phyloP scores from a whole-genome alignment of 1,140 invertebrate species.

The Helicoverpa zea region DNA sequence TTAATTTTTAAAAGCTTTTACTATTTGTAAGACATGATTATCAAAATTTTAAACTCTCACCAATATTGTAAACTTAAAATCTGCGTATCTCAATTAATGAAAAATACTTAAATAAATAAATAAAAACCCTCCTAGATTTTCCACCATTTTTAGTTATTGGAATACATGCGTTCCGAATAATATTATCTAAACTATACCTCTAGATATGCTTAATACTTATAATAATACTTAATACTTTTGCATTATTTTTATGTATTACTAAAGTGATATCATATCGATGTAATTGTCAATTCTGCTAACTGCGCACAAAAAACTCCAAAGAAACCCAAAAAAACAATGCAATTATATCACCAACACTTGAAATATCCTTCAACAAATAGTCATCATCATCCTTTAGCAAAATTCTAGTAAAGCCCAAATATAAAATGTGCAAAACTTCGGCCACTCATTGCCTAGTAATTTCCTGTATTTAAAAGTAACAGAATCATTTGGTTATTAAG shows the following conservation, averaged over 20 bases:
- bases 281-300: too few relatives aligned
- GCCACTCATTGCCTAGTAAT: slow-evolving; percentile 44
- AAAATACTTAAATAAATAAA: too few relatives aligned
- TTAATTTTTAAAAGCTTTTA: slow-evolving; percentile 34
- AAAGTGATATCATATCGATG: too few relatives aligned
- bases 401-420: slow-evolving; percentile 28
- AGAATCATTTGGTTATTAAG: slow-evolving; percentile 6
- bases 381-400: slow-evolving; percentile 7
- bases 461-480: slow-evolving; percentile 49
- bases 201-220: too few relatives aligned
- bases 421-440: slow-evolving; percentile 20
- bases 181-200: too few relatives aligned
- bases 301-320: too few relatives aligned
- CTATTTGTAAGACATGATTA: slow-evolving; percentile 33
- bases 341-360: neutral
- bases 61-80: neutral
- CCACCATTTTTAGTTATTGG: too few relatives aligned
- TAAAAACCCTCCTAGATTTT: too few relatives aligned
- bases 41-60: neutral
- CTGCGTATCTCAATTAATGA: neutral
- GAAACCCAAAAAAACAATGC: too few relatives aligned
- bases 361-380: neutral
- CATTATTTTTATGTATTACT: too few relatives aligned
- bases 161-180: too few relatives aligned
- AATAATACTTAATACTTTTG: too few relatives aligned